A percentile compares a stretch with the other conserved stretches of the same genome.
These are phyloP conservation scores for Chirona hameri DNA, from an alignment of 2,888 invertebrate species.

Conservation along the genomic window DNA sequence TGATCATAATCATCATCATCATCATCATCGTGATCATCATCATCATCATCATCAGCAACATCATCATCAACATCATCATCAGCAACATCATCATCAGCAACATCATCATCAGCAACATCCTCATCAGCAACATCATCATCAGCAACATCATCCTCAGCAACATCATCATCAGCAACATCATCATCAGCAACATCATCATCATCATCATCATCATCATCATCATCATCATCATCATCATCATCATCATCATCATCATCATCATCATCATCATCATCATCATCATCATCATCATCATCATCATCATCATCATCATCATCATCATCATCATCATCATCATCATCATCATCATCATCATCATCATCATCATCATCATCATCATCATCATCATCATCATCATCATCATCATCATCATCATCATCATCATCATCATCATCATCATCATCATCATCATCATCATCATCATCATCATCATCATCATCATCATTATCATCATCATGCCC, in stretches of 20 bases:
- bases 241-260: conserved; percentile 12
- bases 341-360: not conserved
- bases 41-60: no score
- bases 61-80: no score
- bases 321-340: not conserved
- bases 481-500: no score
- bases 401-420: not conserved
- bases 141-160: no score
- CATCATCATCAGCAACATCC: no score
- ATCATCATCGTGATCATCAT: no score
- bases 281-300: conserved; percentile 8
- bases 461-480: conserved; percentile 29
- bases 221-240: not conserved
- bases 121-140: no score
- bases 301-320: not conserved
- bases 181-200: no score
- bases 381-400: not conserved
- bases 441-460: conserved; percentile 26
- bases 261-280: conserved; percentile 22
- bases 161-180: no score
- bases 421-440: conserved; percentile 6
- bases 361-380: not conserved
- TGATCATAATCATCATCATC: no score
- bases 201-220: not conserved
- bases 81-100: no score